These are phyloP conservation scores for Hyposmocoma kahamanoa DNA, from an alignment of 1,140 invertebrate genomes.

Conservation along the genomic window DNA sequence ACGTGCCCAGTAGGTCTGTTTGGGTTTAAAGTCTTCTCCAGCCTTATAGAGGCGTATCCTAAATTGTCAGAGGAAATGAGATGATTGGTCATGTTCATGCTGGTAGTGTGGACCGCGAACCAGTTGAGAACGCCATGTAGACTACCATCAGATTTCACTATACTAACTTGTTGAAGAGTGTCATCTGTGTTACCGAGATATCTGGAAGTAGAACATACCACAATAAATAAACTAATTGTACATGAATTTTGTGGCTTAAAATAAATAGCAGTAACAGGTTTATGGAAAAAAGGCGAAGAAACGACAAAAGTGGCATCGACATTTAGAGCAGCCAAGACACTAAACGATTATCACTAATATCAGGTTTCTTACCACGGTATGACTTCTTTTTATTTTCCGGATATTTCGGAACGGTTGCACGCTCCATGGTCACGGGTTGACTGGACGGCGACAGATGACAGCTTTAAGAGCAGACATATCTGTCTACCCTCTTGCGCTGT, in stretches of 20 bases:
- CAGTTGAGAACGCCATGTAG: constrained; percentile 87
- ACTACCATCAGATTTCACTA: constrained; percentile 76
- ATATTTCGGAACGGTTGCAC: too few species aligned
- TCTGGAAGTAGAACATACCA: constrained; percentile 54
- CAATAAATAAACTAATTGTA: too few species aligned
- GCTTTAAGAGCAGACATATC: too few species aligned
- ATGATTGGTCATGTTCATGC: constrained; percentile 95
- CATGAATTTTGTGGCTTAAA: too few species aligned
- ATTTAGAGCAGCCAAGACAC: too few species aligned
- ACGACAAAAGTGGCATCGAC: too few species aligned
- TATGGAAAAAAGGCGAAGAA: background rate
- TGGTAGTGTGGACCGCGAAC: constrained; percentile 95
- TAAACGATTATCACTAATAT: too few species aligned
- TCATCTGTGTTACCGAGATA: constrained; percentile 89
- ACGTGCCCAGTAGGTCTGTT: constrained; percentile 82
- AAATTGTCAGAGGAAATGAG: constrained; percentile 96
- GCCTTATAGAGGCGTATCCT: constrained; percentile 88
- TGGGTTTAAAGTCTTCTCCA: constrained; percentile 86
- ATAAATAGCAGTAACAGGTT: background rate
- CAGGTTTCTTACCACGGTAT: too few species aligned
- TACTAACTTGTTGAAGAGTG: constrained; percentile 85
- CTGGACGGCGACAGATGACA: too few species aligned
- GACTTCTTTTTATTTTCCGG: too few species aligned
- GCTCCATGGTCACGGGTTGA: too few species aligned
- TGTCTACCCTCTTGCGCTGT: too few species aligned